Base-by-base conservation (phyloP, 2,113 vertebrate species). In the Zosterops hypoxanthus region DNA sequence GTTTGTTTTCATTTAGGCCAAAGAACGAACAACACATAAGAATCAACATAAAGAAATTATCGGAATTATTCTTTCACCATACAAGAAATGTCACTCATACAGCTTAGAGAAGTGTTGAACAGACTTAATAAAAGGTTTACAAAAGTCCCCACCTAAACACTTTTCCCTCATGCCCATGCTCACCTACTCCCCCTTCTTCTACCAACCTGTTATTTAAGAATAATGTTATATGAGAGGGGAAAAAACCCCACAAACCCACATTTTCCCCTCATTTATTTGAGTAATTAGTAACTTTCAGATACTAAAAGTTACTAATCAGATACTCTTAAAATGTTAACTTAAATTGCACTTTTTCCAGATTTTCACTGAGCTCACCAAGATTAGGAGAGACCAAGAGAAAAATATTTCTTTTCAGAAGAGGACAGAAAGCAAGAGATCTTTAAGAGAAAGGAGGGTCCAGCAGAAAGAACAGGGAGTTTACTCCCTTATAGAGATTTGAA, bases 391-490 rank as follows among this genome's bases (percentile, higher is more conserved):
- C 44, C 79, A 93, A 86, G 44, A 90, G 47, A 91, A 94, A 91
- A 89, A 82, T 53, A 77, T 22, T 92, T 89, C 34, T 94, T 89
- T 95, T 89, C 93, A 95, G 87, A 95, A 90, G 84, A 95, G 79
- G 92, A 96, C 90, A 95, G 94, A 96, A 96, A 96, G 79, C 68
- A 90, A 82, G 95, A 95, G 82, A 93, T 82, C 46, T 91, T 76
- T 94, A 83, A 86, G 52, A 97, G 90, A 96, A 95, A 96, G 82
- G 82, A 97, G 92, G 96, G 52, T 97, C 92, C 94, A 97, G 95
- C 95, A 95, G 95, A 95, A 89, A 94, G 85, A 90, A 86, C 3
- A 83, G 92, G 95, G 91, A 95, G 82, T 59, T 91, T 95, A 96
- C 90, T 96, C 92, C 93, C 93, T 59, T 44, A 55, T 14, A 78